Percentiles rank a stretch among this genome's conserved stretches.
These are phyloP conservation scores for Agrilus mali DNA, from an alignment of 2,888 invertebrate genomes.

Conservation along the genomic window DNA sequence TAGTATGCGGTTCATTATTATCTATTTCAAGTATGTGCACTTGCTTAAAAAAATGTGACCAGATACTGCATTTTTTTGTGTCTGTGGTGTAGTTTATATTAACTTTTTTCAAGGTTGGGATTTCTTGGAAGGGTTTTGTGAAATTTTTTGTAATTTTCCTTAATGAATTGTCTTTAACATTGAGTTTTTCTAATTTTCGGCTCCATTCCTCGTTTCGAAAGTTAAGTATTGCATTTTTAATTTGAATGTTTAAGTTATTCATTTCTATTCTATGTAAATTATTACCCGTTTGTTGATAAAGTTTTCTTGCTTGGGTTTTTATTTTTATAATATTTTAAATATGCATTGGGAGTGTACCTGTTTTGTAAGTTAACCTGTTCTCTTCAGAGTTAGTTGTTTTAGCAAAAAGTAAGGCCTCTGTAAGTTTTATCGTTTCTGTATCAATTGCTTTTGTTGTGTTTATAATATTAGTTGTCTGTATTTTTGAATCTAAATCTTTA, in stretches of 20 bases:
- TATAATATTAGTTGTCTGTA: too few relatives aligned
- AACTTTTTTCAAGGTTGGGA: too few relatives aligned
- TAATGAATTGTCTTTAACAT: neutral
- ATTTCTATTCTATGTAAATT: neutral
- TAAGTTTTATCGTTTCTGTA: too few relatives aligned
- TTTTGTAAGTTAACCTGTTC: neutral
- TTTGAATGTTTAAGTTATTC: neutral
- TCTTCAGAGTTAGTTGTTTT: too few relatives aligned
- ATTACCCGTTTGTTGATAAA: neutral
- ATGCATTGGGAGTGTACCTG: neutral
- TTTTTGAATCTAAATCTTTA: too few relatives aligned
- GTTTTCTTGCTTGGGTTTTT: neutral
- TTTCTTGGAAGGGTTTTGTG: too few relatives aligned
- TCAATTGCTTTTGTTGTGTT: too few relatives aligned
- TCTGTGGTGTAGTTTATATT: too few relatives aligned
- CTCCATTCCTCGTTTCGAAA: neutral
- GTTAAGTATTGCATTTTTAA: neutral
- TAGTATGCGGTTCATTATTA: too few relatives aligned
- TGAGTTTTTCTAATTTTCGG: neutral
- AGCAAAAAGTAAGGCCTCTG: too few relatives aligned
- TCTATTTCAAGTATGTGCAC: neutral
- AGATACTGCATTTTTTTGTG: too few relatives aligned
- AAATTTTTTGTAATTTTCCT: constrained; percentile 1
- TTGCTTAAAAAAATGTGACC: neutral
- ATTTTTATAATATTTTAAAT: neutral